phyloP scores from a whole-genome alignment of 1,140 invertebrate species.

The Globodera rostochiensis region DNA sequence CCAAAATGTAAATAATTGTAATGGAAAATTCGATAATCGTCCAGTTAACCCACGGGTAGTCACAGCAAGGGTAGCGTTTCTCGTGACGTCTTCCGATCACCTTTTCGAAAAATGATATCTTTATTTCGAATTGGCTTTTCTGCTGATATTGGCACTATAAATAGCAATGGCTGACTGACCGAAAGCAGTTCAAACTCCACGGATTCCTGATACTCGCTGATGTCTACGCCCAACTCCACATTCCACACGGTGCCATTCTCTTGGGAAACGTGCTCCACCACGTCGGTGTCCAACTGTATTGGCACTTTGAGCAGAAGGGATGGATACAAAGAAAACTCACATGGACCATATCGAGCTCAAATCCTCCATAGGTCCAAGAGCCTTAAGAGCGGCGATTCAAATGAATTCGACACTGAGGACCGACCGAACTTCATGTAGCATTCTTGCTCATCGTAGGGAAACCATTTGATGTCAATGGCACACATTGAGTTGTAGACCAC shows the following conservation, averaged over 20 bases:
- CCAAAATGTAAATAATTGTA: constrained; percentile 64
- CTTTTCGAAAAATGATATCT: background rate
- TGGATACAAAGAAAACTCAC: constrained; percentile 38
- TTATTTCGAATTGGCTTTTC: too few species aligned
- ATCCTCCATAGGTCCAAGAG: constrained; percentile 93
- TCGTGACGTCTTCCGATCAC: constrained; percentile 33
- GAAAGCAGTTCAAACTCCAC: constrained; percentile 98
- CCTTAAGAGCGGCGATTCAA: constrained; percentile 75
- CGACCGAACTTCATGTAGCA: constrained; percentile 61
- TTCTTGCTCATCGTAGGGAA: constrained; percentile 57
- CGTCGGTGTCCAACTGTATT: constrained; percentile 51
- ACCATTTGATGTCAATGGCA: constrained; percentile 62
- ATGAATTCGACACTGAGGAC: background rate
- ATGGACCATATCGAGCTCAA: constrained; percentile 76
- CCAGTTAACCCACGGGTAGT: constrained; percentile 83
- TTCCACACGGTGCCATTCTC: constrained; percentile 50
- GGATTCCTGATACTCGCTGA: constrained; percentile 93
- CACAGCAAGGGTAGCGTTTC: constrained; percentile 74
- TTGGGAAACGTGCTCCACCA: constrained; percentile 41
- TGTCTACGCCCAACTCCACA: constrained; percentile 76
- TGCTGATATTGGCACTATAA: too few species aligned
- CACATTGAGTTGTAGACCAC: constrained; percentile 62
- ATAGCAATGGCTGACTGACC: constrained; percentile 69
- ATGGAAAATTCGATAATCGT: constrained; percentile 67
- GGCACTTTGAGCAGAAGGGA: constrained; percentile 15